Evolutionary conservation across 1,140 invertebrate genomes (phyloP).

Genomic region (Dreissena polymorpha): DNA sequence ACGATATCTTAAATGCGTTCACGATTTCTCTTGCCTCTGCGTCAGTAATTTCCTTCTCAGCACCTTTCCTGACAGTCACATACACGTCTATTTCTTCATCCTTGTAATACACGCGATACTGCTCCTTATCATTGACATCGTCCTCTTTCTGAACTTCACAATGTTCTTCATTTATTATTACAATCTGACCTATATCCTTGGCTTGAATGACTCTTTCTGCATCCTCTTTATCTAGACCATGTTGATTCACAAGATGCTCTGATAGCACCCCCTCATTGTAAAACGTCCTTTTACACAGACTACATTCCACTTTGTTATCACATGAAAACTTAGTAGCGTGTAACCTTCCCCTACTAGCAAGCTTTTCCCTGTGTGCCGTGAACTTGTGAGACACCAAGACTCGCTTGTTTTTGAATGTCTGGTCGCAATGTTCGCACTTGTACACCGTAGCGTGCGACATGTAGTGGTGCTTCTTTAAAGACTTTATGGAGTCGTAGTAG

Average conservation of each 20-base stretch:
- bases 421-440: neutral
- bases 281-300: neutral
- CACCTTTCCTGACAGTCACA: neutral
- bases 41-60: neutral
- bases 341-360: neutral
- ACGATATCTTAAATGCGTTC: too few relatives aligned
- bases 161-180: neutral
- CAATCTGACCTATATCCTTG: neutral
- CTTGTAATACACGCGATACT: neutral
- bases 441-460: neutral
- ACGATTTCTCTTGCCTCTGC: neutral
- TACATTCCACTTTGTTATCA: neutral
- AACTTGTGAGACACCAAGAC: neutral
- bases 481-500: neutral
- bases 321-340: neutral
- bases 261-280: neutral
- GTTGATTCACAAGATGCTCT: neutral
- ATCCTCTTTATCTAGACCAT: neutral
- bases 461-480: neutral
- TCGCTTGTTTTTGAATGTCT: neutral
- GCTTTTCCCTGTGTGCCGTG: neutral
- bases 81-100: slow-evolving; percentile 2
- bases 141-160: neutral
- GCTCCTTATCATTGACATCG: neutral
- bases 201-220: neutral